These are phyloP conservation scores for Xiphias gladius DNA, from an alignment of 2,113 vertebrate species.

Conservation along the genomic window DNA sequence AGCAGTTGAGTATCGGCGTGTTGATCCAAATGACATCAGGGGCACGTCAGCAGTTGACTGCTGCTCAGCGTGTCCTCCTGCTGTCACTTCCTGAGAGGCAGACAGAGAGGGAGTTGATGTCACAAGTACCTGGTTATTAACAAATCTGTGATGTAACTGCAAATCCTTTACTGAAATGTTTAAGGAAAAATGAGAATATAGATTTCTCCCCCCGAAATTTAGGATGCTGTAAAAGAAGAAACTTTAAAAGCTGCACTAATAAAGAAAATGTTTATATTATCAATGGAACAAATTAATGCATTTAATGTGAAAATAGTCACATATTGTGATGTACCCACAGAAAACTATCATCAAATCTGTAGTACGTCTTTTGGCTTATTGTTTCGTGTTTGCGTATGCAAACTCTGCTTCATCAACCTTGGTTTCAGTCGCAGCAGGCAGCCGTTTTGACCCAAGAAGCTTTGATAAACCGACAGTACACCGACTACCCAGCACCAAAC, in stretches of 20 bases:
- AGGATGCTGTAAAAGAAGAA: background rate
- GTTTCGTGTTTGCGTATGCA: no score
- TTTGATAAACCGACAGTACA: no score
- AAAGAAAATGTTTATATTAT: background rate
- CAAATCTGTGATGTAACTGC: background rate
- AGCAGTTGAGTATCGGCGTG: background rate
- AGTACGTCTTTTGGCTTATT: no score
- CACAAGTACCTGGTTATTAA: no score
- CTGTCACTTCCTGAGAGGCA: conserved; percentile 63
- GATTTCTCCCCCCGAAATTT: no score
- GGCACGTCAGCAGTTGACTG: background rate
- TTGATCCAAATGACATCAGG: background rate
- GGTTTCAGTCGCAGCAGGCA: no score
- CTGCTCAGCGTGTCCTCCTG: background rate
- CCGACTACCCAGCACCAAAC: no score
- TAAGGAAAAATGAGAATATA: no score
- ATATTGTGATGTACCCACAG: background rate
- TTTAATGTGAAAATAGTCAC: background rate
- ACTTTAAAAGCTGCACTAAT: background rate
- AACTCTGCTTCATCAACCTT: no score
- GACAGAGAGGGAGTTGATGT: background rate
- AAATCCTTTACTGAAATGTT: background rate
- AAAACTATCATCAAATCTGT: no score
- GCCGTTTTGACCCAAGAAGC: no score
- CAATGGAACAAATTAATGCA: no score